phyloP scores from a whole-genome alignment of 2,797 vertebrate genomes.

The Cheirogaleus major region DNA sequence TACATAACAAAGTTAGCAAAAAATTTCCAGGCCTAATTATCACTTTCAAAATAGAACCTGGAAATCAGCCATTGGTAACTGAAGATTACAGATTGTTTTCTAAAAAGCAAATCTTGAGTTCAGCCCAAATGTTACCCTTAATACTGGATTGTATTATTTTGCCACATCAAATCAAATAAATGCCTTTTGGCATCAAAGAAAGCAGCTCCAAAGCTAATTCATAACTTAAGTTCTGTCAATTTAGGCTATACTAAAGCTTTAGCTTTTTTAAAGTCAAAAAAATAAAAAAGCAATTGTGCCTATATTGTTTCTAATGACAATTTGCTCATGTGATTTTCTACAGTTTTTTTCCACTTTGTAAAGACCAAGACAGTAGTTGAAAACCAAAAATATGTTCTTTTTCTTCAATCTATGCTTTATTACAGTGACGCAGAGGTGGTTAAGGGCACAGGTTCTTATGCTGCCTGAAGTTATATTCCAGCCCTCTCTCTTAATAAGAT shows the following conservation, averaged over 20 bases:
- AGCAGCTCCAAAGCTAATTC: conserved; percentile 54
- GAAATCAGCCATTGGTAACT: conserved; percentile 79
- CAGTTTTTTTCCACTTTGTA: neutral
- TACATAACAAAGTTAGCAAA: conserved; percentile 81
- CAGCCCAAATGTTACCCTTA: conserved; percentile 70
- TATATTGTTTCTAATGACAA: conserved; percentile 61
- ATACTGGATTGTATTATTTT: conserved; percentile 71
- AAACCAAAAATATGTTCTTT: conserved; percentile 45
- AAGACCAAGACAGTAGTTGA: conserved; percentile 35
- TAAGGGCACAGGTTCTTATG: neutral
- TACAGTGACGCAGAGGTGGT: neutral
- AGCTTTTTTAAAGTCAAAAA: conserved; percentile 51
- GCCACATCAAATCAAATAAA: conserved; percentile 67
- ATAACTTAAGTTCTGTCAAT: conserved; percentile 50
- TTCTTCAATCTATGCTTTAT: neutral
- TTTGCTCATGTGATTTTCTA: conserved; percentile 29
- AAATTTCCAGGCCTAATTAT: conserved; percentile 79
- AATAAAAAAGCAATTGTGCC: conserved; percentile 36
- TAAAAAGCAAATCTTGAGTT: conserved; percentile 76
- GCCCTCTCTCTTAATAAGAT: neutral
- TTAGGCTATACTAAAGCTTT: conserved; percentile 39
- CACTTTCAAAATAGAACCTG: conserved; percentile 81
- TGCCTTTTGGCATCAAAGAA: conserved; percentile 62
- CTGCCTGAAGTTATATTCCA: neutral
- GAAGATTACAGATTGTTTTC: conserved; percentile 79